phyloP scores from a whole-genome alignment of 2,113 vertebrate genomes.

The Toxostoma redivivum region DNA sequence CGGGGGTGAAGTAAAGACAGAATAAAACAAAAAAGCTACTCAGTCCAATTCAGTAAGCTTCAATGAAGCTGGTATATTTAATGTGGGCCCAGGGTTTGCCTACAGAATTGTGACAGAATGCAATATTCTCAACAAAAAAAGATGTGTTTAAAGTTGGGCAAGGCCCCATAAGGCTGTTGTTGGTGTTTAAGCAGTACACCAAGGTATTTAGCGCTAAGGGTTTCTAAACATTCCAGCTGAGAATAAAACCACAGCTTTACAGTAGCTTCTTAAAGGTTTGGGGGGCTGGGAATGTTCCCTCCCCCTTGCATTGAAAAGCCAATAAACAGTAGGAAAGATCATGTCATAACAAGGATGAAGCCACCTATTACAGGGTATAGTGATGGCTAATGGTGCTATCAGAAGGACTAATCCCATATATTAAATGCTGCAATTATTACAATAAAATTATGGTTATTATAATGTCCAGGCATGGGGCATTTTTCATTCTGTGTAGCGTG shows the following conservation, averaged over 20 bases:
- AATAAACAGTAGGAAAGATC: slow-evolving; percentile 84
- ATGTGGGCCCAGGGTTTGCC: slow-evolving; percentile 81
- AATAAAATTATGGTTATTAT: slow-evolving; percentile 73
- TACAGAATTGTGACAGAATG: slow-evolving; percentile 83
- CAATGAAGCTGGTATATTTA: slow-evolving; percentile 83
- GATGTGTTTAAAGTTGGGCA: slow-evolving; percentile 84
- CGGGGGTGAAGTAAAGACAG: slow-evolving; percentile 80
- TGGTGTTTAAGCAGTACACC: slow-evolving; percentile 87
- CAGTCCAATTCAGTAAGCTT: slow-evolving; percentile 85
- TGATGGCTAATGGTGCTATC: slow-evolving; percentile 75
- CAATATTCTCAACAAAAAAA: slow-evolving; percentile 86
- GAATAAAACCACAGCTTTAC: slow-evolving; percentile 83
- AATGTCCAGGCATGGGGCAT: slow-evolving; percentile 61
- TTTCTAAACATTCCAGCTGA: slow-evolving; percentile 90
- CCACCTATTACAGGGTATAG: slow-evolving; percentile 75
- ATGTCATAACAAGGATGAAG: slow-evolving; percentile 83
- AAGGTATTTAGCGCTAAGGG: slow-evolving; percentile 83
- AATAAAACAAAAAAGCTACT: slow-evolving; percentile 87
- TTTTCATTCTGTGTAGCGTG: slow-evolving; percentile 52
- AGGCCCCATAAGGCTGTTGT: slow-evolving; percentile 89
- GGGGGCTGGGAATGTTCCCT: slow-evolving; percentile 82
- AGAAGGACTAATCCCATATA: slow-evolving; percentile 76
- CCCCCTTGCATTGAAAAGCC: slow-evolving; percentile 81
- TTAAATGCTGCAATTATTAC: slow-evolving; percentile 76
- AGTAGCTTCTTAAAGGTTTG: slow-evolving; percentile 83